Evolutionary conservation across 37 sponge, comb jelly and placozoan species (phyloP), one percentile per base, ranked within the genome.

Genomic region (Diacarnus erythraeanus): DNA sequence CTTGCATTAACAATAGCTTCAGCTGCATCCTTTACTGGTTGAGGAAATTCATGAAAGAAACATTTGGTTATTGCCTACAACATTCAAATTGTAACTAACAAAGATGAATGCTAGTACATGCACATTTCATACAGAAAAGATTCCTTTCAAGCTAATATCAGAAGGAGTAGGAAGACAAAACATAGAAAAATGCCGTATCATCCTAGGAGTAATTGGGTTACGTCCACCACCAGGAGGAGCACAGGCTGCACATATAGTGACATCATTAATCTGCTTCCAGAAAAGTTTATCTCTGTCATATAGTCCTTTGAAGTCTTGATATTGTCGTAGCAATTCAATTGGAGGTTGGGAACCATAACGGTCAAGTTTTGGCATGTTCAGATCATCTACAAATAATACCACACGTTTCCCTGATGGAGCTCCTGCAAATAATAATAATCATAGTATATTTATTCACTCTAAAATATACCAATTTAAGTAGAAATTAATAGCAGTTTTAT

Each of bases 341-440:
- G 99, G 96, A 58, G 99, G 99, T 83, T 98, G 99, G 25, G 97
- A 91, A n/a, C 99, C 99, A 79, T 96, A 98, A n/a, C 78, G 81
- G 80, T 98, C 99, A 73, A 96, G 80, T 61, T 98, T 98, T n/a
- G 99, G 99, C 99, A 98, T 98, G 83, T 98, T 98, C 57, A 98
- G 81, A 60, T 98, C 99, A 82, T 98, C 99, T 42, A 98, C 94
- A 77, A 98, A 96, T 42, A 98, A 43, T 31, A 91, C 88, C n/a
- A 98, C 80, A 26, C 84, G 83, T 65, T 98, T 98, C 25, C 91
- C 99, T n/a, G 84, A 61, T 23, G 99, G 99, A 26, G 99, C 99
- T 86, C 99, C 95, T 94, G n/a, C n/a, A n/a, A n/a, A n/a, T n/a
- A n/a, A n/a, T n/a, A n/a, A n/a, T n/a, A n/a, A n/a, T n/a, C n/a